Evolutionary conservation across 2,113 vertebrate genomes (phyloP).

Genomic region (Petrocephalus zakoni): DNA sequence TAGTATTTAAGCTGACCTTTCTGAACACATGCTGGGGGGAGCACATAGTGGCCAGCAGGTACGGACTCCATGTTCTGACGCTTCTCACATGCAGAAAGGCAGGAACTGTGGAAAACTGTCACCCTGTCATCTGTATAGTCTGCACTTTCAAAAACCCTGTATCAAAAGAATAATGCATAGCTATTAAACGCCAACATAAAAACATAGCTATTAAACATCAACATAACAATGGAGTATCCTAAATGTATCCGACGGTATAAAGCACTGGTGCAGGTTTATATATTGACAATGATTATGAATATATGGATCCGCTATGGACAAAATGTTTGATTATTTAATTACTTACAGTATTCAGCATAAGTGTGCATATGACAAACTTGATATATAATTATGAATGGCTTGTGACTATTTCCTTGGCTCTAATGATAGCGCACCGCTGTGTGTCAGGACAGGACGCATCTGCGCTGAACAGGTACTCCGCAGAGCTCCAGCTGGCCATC

Average conservation of each 20-base stretch:
- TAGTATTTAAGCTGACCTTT: slow-evolving; percentile 43
- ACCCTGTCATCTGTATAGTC: slow-evolving; percentile 51
- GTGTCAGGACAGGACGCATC: slow-evolving; percentile 55
- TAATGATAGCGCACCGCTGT: slow-evolving; percentile 32
- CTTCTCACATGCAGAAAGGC: slow-evolving; percentile 52
- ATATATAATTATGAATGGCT: background rate
- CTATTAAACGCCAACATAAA: background rate
- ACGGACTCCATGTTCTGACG: slow-evolving; percentile 55
- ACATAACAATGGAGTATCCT: background rate
- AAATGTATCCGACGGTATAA: background rate
- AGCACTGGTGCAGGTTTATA: background rate
- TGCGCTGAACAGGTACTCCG: slow-evolving; percentile 57
- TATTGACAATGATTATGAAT: background rate
- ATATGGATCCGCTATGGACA: background rate
- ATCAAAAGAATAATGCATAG: background rate
- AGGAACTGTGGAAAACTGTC: slow-evolving; percentile 61
- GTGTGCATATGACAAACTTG: background rate
- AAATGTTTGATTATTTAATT: background rate
- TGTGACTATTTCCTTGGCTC: background rate
- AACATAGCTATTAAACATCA: background rate
- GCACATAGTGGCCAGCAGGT: slow-evolving; percentile 60
- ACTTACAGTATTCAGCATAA: background rate
- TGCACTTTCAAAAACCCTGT: slow-evolving; percentile 56
- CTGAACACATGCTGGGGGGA: slow-evolving; percentile 60
- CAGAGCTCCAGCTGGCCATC: slow-evolving; percentile 39